Conservation (phyloP, 2,888 invertebrate species). For the Meghimatium bilineatum region DNA sequence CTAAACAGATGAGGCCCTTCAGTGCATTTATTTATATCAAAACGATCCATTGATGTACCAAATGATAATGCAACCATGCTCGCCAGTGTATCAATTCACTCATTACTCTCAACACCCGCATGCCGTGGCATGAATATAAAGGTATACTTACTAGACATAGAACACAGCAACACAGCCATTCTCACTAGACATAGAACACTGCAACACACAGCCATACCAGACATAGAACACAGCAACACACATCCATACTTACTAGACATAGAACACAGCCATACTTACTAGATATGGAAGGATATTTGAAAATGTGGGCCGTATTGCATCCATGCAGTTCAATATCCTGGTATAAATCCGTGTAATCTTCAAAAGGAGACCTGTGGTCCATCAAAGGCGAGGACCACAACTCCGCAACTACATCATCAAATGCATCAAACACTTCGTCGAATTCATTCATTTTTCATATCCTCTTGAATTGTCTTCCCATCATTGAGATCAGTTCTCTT, state of each 20-base stretch:
- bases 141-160: no score
- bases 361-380: slow-evolving; percentile 70
- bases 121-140: no score
- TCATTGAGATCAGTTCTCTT: not conserved
- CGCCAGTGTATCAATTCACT: no score
- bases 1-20: no score
- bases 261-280: slow-evolving; percentile 28
- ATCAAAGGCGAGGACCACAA: slow-evolving; percentile 70
- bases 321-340: slow-evolving; percentile 44
- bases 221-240: slow-evolving; percentile 2
- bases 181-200: no score
- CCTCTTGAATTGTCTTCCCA: not conserved
- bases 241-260: not conserved
- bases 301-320: not conserved
- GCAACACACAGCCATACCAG: not conserved
- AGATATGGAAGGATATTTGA: not conserved
- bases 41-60: no score
- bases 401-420: slow-evolving; percentile 54
- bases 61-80: no score
- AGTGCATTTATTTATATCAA: no score
- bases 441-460: slow-evolving; percentile 39
- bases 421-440: slow-evolving; percentile 50
- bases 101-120: no score
- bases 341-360: slow-evolving; percentile 70
- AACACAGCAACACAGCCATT: not conserved